A percentile compares a stretch with the other conserved stretches of the same genome.
Evolutionary conservation across 2,113 vertebrate species (phyloP).

Genomic region (Corythoichthys haematopterus): DNA sequence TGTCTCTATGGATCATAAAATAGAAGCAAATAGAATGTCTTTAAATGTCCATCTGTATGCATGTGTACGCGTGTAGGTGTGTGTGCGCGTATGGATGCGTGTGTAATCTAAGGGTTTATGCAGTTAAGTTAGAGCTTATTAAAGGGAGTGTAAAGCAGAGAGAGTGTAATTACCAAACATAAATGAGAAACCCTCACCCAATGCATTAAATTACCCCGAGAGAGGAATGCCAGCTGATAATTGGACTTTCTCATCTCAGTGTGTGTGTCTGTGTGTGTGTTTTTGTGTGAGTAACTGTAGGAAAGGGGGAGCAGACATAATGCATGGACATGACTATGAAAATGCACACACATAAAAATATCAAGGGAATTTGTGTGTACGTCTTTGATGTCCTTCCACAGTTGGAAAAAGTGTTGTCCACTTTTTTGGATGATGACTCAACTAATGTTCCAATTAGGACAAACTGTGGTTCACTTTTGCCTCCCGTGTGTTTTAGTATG

Average conservation of each 20-base stretch:
- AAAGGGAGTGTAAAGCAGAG: constrained; percentile 69
- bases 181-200: constrained; percentile 71
- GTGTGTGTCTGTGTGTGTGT: constrained; percentile 14
- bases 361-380: constrained; percentile 2
- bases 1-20: constrained; percentile 16
- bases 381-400: constrained; percentile 38
- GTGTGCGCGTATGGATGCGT: constrained; percentile 22
- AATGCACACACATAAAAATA: neutral
- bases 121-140: constrained; percentile 69
- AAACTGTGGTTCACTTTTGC: constrained; percentile 48
- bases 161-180: constrained; percentile 72
- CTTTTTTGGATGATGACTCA: constrained; percentile 51
- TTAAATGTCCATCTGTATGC: constrained; percentile 47
- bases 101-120: constrained; percentile 64
- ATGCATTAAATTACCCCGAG: constrained; percentile 71
- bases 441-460: constrained; percentile 36
- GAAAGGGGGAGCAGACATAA: constrained; percentile 1
- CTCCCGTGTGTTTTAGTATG: constrained; percentile 26
- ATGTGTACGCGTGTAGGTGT: constrained; percentile 6
- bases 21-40: constrained; percentile 22
- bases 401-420: constrained; percentile 28
- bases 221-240: constrained; percentile 66
- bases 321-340: constrained; percentile 1
- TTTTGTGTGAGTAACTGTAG: neutral
- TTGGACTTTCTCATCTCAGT: constrained; percentile 64